Conservation (phyloP, 2,888 invertebrate genomes). For the Eupithecia centaureata region DNA sequence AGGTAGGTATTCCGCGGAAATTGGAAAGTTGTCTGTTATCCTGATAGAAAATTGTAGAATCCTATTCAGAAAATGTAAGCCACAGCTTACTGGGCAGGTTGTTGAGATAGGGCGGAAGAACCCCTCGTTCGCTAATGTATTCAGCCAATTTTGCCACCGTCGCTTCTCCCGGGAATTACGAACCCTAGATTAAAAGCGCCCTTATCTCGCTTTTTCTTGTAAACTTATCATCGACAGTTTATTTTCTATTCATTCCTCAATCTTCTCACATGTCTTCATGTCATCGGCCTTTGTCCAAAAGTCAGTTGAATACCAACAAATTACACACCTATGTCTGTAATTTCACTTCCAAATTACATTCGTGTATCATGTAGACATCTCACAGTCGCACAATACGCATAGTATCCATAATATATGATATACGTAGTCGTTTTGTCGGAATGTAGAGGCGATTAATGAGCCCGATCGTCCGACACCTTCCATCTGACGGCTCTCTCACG, state of each 20-base stretch:
- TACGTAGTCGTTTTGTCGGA: conserved; percentile 29
- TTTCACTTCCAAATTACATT: conserved; percentile 26
- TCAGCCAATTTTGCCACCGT: conserved; percentile 73
- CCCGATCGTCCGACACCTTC: conserved; percentile 45
- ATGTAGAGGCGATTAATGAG: conserved; percentile 49
- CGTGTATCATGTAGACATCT: conserved; percentile 16
- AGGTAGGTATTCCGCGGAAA: conserved; percentile 32
- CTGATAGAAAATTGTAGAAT: conserved; percentile 41
- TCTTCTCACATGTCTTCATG: conserved; percentile 4
- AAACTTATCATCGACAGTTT: conserved; percentile 43
- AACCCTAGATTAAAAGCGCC: conserved; percentile 71
- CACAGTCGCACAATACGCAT: conserved; percentile 9
- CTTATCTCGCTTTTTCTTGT: conserved; percentile 66
- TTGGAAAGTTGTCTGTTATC: conserved; percentile 30
- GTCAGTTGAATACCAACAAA: conserved; percentile 23
- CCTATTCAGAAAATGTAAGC: conserved; percentile 57
- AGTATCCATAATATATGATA: conserved; percentile 9
- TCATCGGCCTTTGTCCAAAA: conserved; percentile 25
- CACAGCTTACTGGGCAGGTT: conserved; percentile 66
- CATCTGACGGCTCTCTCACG: conserved; percentile 45
- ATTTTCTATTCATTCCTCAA: neutral
- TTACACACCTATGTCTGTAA: conserved; percentile 24
- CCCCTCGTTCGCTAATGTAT: conserved; percentile 72
- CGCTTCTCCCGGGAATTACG: conserved; percentile 51
- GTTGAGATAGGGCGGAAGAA: conserved; percentile 72